Evolutionary conservation across 2,113 vertebrate genomes (phyloP).

Genomic region (Epinephelus cyanopodus): DNA sequence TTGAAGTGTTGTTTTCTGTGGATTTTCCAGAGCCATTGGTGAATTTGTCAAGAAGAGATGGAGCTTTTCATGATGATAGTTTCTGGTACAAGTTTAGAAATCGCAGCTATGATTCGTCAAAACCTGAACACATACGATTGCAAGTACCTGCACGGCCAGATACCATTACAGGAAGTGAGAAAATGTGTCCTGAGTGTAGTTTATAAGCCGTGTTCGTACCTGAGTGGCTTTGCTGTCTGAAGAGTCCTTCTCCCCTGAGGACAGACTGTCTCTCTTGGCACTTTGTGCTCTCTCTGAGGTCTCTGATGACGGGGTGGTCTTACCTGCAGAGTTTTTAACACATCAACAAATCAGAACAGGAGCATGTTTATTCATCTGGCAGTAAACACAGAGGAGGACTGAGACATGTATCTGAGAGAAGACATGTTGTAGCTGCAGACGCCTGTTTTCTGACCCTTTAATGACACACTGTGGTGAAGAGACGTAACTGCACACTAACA

Average conservation of each 20-base stretch:
- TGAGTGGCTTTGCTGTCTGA: slow-evolving; percentile 93
- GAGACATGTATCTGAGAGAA: background rate
- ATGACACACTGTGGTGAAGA: slow-evolving; percentile 32
- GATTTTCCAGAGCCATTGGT: no score
- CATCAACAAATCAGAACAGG: background rate
- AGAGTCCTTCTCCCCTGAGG: slow-evolving; percentile 88
- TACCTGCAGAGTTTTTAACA: slow-evolving; percentile 60
- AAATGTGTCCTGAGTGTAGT: background rate
- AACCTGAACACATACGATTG: background rate
- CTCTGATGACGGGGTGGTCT: slow-evolving; percentile 83
- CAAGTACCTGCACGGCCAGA: background rate
- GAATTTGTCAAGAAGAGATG: no score
- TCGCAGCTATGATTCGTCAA: no score
- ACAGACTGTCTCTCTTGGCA: slow-evolving; percentile 90
- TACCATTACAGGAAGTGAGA: background rate
- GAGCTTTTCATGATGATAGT: no score
- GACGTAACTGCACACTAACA: slow-evolving; percentile 30
- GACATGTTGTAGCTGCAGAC: background rate
- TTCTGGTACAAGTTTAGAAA: no score
- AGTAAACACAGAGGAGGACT: background rate
- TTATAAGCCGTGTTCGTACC: slow-evolving; percentile 80
- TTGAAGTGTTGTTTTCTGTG: no score
- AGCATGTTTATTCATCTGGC: background rate
- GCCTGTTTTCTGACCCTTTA: background rate
- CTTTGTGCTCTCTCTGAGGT: slow-evolving; percentile 86